Base-by-base conservation (phyloP, 2,888 invertebrate species). In the Phengaris arion region DNA sequence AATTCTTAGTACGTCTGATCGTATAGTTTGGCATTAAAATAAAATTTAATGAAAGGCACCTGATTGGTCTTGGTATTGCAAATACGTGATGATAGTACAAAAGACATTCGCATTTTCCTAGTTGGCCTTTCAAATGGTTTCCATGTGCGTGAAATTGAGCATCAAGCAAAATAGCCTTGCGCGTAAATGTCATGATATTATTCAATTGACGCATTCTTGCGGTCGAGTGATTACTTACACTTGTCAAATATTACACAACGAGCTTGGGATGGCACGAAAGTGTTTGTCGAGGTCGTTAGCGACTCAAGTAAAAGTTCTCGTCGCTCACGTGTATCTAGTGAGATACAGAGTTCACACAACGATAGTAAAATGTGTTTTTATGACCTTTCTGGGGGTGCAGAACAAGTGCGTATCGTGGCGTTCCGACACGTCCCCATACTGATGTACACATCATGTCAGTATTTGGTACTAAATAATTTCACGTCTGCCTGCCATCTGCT, bases 281-380 rank as follows among this genome's bases (percentile, higher is more conserved):
- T 85, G 87, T 88, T 86, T 87, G 83, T 79, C 77, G 80, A 81
- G 79, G 83, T 73, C 55, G 77, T 81, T 81, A 80, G 78, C 80
- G 77, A 77, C 76, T 81, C 82, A 83, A 81, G 80, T 81, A 85
- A 89, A 84, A 87, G 91, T 91, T 86, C 86, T 86, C 85, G 84
- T 85, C 84, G 85, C 68, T 48, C 48, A 8, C 48, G 35, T 35
- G 35, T 35, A 35, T 35, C 35, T 35, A 70, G 51, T 2, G 70
- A n/a, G 51, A 68, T 10, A n/a, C 45, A 6, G 8, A 12, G 13
- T 69, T 69, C 64, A 64, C 64, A 64, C 45, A 6, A 35, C 64
- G 64, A 64, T 12, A 57, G 35, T 35, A 35, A 35, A 35, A 35
- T 35, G 35, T 35, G 35, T 35, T 35, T 35, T 35, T 35, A 1